Evolutionary conservation across 2,113 vertebrate genomes (phyloP), one percentile per base, ranked within the genome.

Genomic region (Narcine bancroftii): DNA sequence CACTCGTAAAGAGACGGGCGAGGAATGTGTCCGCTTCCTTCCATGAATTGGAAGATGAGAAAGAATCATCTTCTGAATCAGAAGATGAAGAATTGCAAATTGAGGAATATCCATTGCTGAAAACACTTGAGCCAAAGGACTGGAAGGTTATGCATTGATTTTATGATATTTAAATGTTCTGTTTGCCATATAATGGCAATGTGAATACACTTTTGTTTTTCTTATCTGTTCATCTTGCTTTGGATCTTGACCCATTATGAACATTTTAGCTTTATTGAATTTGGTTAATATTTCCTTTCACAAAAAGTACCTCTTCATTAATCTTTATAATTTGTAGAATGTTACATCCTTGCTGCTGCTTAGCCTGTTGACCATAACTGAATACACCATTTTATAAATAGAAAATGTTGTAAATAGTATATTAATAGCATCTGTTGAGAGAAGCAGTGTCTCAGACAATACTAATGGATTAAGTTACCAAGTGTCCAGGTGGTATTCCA

Each of bases 91-190:
- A 99, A 94, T 94, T 99, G 42, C 97, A 98, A 94, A 94, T 99
- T 73, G 97, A 99, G 95, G 99, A 99, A 93, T 98, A 97, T 94
- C 95, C 97, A 24, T 96, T 99, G 96, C 96, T 99, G 92, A 98
- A 99, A 94, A 99, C 98, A 36, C 98, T 99, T 77, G 99, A 99
- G 93, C 99, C 99, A 92, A 99, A 99, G 95, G 99, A 99, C 95
- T 99, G 99, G 98, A 99, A 99, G 97, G 99, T 99, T n/a, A 36
- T 65, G 63, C 13, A 56, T 47, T 45, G 19, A 69, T 69, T n/a
- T 42, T 91, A 3, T 91, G 39, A 0, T 66, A 42, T 45, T 29
- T 66, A 69, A 69, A 91, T 45, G 13, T 24, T 36, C 50, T 60
- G 24, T 15, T 15, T 19, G 15, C n/a, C 24, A 33, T 1, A 13